Conservation (phyloP, 2,888 invertebrate genomes). For the Schizotus pectinicornis region DNA sequence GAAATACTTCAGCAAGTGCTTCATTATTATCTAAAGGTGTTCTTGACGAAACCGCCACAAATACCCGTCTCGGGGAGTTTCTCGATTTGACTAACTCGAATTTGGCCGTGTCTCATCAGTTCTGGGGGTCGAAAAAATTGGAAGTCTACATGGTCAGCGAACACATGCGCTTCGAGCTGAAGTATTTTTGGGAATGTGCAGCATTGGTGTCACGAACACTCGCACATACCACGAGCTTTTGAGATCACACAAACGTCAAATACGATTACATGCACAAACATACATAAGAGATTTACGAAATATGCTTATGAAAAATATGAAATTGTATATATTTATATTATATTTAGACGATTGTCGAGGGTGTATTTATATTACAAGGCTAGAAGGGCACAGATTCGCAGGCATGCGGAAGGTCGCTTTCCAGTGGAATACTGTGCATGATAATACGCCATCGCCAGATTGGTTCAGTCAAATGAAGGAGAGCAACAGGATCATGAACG, state of each 20-base stretch:
- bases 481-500: constrained; percentile 11
- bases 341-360: constrained; percentile 56
- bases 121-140: background rate
- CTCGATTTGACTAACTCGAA: background rate
- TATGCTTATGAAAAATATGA: constrained; percentile 54
- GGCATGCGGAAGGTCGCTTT: constrained; percentile 40
- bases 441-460: constrained; percentile 29
- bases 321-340: constrained; percentile 48
- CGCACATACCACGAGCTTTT: constrained; percentile 16
- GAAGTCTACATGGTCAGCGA: background rate
- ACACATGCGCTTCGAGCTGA: constrained; percentile 13
- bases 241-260: constrained; percentile 29
- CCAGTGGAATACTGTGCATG: constrained; percentile 27
- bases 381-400: constrained; percentile 50
- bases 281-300: constrained; percentile 41
- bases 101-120: too few relatives aligned
- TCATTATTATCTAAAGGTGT: constrained; percentile 24
- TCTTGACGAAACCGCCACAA: constrained; percentile 1
- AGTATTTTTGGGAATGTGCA: constrained; percentile 23
- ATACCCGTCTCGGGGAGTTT: background rate
- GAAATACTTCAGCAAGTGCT: constrained; percentile 18
- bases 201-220: constrained; percentile 28
- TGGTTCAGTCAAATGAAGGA: constrained; percentile 25
- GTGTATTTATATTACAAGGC: constrained; percentile 52
- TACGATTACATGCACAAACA: constrained; percentile 43